A percentile compares a stretch with the other conserved stretches of the same genome.
Conservation (phyloP, 2,888 invertebrate genomes). For the Drosophila mimica region DNA sequence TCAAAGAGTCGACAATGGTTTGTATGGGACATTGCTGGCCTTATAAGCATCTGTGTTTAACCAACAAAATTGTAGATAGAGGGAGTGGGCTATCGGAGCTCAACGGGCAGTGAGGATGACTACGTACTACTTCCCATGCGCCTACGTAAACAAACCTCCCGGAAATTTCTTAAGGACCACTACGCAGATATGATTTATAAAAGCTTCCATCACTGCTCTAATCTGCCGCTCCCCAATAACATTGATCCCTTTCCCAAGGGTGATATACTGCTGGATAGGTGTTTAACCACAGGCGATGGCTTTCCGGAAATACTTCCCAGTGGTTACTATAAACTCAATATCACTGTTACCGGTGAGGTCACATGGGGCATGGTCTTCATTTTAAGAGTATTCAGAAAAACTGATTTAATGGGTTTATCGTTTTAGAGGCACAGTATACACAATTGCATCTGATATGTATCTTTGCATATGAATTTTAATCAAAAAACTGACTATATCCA, state of each 20-base stretch:
- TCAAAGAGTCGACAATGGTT: constrained; percentile 34
- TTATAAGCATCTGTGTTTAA: not conserved
- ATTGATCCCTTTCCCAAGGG: constrained; percentile 2
- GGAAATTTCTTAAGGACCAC: constrained; percentile 19
- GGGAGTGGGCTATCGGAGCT: constrained; percentile 32
- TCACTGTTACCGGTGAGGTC: constrained; percentile 26
- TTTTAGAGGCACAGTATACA: not conserved
- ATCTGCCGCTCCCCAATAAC: constrained; percentile 15
- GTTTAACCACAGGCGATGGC: constrained; percentile 35
- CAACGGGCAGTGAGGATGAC: constrained; percentile 53
- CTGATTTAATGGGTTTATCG: constrained; percentile 21
- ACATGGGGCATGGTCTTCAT: constrained; percentile 39
- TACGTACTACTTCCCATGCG: constrained; percentile 40
- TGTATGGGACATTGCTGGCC: not conserved
- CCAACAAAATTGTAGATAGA: not conserved
- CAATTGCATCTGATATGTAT: not conserved
- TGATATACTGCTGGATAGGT: constrained; percentile 14
- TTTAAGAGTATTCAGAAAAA: constrained; percentile 21
- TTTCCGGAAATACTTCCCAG: constrained; percentile 56
- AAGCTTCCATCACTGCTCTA: constrained; percentile 47
- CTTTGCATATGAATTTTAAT: not conserved
- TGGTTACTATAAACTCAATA: constrained; percentile 49
- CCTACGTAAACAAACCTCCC: constrained; percentile 19
- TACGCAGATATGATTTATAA: constrained; percentile 42
- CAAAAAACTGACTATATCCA: not conserved